Evolutionary conservation across 2,888 invertebrate genomes (phyloP), one percentile per base, ranked within the genome.

Genomic region (Drosophila longiperda): DNA sequence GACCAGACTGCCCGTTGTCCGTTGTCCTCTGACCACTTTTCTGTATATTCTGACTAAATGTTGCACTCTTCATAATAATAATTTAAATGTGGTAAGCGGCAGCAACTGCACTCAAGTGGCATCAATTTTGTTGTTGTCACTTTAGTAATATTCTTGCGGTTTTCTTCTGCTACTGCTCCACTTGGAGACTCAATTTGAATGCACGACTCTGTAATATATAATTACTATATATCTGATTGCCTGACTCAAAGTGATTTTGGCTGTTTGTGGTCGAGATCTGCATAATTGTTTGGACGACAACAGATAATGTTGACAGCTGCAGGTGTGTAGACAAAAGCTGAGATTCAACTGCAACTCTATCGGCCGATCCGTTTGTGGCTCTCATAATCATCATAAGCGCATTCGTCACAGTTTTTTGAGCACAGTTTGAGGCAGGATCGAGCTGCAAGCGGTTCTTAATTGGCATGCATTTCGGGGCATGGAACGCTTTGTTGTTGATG

Each of bases 391-490:
- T 79, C 82, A 82, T 86, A 78, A 78, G 80, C 82, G 64, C 72
- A 90, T 90, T 90, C 78, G 90, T 87, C 85, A 89, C 90, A 87
- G 85, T 70, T 8, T 75, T 75, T 75, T 66, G 71, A 70, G 69
- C 55, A 75, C 87, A 87, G 88, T 55, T 84, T 86, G 87, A 77
- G 60, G 20, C 58, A 86, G 85, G 81, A 85, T 81, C 53, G 67
- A 34, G 62, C 81, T 72, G 57, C 61, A 73, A 76, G 73, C 75
- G 78, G 73, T 62, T 81, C 73, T 74, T 85, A 87, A 84, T 82
- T 85, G 84, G 80, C 87, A 73, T 75, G 77, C 79, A 83, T 77
- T 88, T 83, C 73, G 67, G 72, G 40, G 38, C 12, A 26, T 36
- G 48, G 40, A 52, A 59, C 53, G 45, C 54, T 61, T 65, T 71